phyloP scores from a whole-genome alignment of 2,888 invertebrate genomes.

The Druceiella hillmani region DNA sequence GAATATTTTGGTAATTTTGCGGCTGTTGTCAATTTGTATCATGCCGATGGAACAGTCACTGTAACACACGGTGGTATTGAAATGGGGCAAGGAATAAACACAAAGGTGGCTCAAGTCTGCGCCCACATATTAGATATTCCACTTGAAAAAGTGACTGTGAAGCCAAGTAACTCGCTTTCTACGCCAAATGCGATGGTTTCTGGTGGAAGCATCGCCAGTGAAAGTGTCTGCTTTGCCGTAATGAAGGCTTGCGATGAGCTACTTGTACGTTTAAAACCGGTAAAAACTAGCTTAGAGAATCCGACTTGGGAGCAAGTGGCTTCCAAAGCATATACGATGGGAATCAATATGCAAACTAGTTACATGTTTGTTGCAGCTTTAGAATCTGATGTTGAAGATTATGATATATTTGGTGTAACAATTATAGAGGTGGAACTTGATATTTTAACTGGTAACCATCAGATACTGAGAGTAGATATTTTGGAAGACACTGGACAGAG shows the following conservation, averaged over 20 bases:
- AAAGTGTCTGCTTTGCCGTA: slow-evolving; percentile 57
- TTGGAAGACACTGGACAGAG: slow-evolving; percentile 63
- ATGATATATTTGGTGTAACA: slow-evolving; percentile 56
- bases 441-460: slow-evolving; percentile 61
- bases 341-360: slow-evolving; percentile 51
- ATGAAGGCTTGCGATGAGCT: slow-evolving; percentile 49
- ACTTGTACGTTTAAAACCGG: slow-evolving; percentile 39
- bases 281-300: slow-evolving; percentile 35
- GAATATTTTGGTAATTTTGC: slow-evolving; percentile 48
- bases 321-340: slow-evolving; percentile 40
- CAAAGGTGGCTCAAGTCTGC: slow-evolving; percentile 65
- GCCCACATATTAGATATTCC: slow-evolving; percentile 63
- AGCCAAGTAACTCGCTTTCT: slow-evolving; percentile 58
- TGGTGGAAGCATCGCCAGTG: slow-evolving; percentile 69
- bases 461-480: slow-evolving; percentile 55
- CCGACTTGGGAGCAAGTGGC: slow-evolving; percentile 51
- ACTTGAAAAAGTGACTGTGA: slow-evolving; percentile 52
- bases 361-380: slow-evolving; percentile 39
- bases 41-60: slow-evolving; percentile 60
- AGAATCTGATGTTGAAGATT: slow-evolving; percentile 32
- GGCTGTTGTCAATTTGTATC: slow-evolving; percentile 59
- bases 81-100: slow-evolving; percentile 69
- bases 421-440: slow-evolving; percentile 65
- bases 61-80: slow-evolving; percentile 66
- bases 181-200: slow-evolving; percentile 63